These are phyloP conservation scores for Hemiscyllium ocellatum DNA, from an alignment of 2,113 vertebrate species.

Conservation along the genomic window DNA sequence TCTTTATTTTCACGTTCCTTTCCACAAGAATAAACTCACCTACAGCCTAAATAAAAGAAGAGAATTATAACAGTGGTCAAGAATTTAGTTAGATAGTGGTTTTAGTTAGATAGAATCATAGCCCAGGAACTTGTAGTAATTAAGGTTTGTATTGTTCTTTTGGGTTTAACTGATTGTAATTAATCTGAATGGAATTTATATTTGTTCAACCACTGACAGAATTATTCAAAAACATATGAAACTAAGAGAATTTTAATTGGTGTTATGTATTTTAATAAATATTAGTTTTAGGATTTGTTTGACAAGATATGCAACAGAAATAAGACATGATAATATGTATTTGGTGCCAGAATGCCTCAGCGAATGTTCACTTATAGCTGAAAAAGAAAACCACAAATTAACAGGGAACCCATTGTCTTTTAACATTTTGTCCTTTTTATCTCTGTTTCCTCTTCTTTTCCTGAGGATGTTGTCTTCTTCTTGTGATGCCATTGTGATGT, in stretches of 20 bases:
- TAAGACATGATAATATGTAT: not conserved
- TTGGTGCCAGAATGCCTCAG: not conserved
- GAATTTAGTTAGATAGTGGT: not conserved
- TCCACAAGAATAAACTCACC: constrained; percentile 93
- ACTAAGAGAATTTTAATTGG: not conserved
- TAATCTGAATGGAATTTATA: not conserved
- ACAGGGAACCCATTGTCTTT: not conserved
- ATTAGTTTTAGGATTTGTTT: not conserved
- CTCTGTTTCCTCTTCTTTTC: not conserved
- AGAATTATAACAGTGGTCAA: constrained; percentile 5
- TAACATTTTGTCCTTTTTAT: not conserved
- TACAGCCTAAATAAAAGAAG: constrained; percentile 61
- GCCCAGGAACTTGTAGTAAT: not conserved
- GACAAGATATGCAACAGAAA: not conserved
- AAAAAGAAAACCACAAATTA: not conserved
- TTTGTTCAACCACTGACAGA: not conserved
- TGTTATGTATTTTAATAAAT: not conserved
- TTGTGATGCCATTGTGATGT: not conserved
- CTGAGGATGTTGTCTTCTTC: not conserved
- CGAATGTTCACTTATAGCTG: not conserved
- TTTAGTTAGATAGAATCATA: not conserved
- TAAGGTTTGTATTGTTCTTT: not conserved
- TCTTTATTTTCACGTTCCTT: constrained; percentile 83
- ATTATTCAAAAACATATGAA: not conserved
- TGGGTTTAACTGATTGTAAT: not conserved